Conservation (phyloP, 2,797 vertebrate species). For the Acestrorhynchus altus region DNA sequence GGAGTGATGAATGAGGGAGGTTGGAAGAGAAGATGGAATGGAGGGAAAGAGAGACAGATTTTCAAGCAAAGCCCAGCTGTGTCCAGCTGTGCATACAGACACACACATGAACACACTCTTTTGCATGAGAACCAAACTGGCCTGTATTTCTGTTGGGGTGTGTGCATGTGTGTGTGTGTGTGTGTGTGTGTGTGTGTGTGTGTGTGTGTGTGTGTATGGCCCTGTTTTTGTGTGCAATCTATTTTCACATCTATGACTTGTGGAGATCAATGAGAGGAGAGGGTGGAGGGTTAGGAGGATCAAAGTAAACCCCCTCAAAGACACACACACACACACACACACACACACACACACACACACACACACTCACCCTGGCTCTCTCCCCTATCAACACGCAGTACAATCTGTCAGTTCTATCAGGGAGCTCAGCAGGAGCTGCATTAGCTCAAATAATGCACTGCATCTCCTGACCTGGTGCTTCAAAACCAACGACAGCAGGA, state of each 20-base stretch:
- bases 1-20: conserved; percentile 48
- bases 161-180: not conserved
- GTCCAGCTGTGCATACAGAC: conserved; percentile 4
- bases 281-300: conserved; percentile 56
- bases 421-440: conserved; percentile 69
- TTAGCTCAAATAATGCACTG: conserved; percentile 68
- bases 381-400: conserved; percentile 50
- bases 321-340: conserved; percentile 28
- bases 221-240: conserved; percentile 39
- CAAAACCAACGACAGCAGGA: no score
- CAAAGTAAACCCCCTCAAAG: conserved; percentile 61
- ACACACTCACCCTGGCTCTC: conserved; percentile 25
- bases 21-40: conserved; percentile 42
- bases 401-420: conserved; percentile 71
- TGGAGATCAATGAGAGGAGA: conserved; percentile 60
- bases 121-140: conserved; percentile 10
- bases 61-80: conserved; percentile 2
- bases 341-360: conserved; percentile 32
- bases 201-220: not conserved
- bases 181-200: not conserved
- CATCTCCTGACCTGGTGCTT: no score
- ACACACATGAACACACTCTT: not conserved
- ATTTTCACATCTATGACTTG: conserved; percentile 54
- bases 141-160: not conserved
- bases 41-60: conserved; percentile 26